Base-by-base conservation (phyloP, 2,797 vertebrate species). In the Bradypus variegatus region DNA sequence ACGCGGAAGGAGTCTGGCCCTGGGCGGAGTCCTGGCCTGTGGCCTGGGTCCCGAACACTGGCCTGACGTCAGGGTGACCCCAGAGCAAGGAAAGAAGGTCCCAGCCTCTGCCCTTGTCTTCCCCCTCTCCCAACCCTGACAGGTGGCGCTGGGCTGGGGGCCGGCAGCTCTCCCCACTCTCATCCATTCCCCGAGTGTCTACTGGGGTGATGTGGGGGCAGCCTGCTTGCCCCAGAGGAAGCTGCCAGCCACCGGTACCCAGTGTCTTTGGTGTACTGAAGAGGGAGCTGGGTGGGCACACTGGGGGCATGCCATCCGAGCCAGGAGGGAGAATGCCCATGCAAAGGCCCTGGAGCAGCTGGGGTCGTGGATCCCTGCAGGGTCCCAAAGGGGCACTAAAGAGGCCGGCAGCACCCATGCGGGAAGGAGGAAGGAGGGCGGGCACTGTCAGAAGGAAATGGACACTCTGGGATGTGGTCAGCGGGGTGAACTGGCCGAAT, bases 401-500 rank as follows among this genome's bases (percentile, higher is more conserved):
- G 64, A 7, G 50, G 36, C 53, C 9, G 6, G 64, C 53, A 55
- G 53, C 3, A 15, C 53, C 53, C 53, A 16, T 2, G 13, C 13
- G 2, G 11, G 38, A 38, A 1, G 2, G 45, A 50, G 33, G 0
- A 1, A 27, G 25, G 65, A 1, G 18, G 14, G 64, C 29, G 15
- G 64, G 25, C 16, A 8, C 48, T 29, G 16, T 1, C 0, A 8
- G 81, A 55, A 36, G 8, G 13, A 6, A 0, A 7, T 15, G 21
- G 82, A 38, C 8, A 4, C 12, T 4, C 5, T 1, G 1, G 70
- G 31, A 16, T 2, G 14, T 36, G 10, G 38, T 10, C 2, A 16
- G 36, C 55, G 8, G 50, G 50, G 5, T 23, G 7, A 29, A 50
- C 67, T 27, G 33, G 27, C n/a, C 1, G 5, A n/a, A 6, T 23